Evolutionary conservation across 2,797 vertebrate species (phyloP), one percentile per base, ranked within the genome.

Genomic region (Tolypeutes matacus): DNA sequence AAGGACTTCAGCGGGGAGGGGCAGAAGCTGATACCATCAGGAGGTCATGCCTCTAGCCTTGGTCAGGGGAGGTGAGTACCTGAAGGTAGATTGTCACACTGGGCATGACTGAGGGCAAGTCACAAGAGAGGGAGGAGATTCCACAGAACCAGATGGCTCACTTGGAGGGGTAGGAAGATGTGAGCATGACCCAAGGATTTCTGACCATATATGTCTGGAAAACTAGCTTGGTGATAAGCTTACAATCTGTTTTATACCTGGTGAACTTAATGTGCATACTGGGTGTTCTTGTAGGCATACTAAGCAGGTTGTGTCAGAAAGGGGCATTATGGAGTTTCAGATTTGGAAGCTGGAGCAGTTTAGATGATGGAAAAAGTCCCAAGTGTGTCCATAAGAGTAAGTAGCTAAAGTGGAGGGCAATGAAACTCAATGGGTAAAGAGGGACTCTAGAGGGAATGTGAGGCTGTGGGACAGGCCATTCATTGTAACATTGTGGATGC

Each of bases 141-240:
- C 18, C 25, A 9, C 0, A 17, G 46, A 60, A 29, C 23, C 20
- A 60, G 3, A 36, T 7, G 25, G 7, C 11, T 29, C 53, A 31
- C 12, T 56, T 9, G 2, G 5, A 18, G 3, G 20, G 9, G 31
- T 67, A 67, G 2, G 1, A 46, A 29, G 25, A 39, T 31, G 11
- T 76, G 58, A n/a, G 2, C 5, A 10, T 88, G 34, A 46, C 39
- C 10, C 0, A 0, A 29, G 3, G 7, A 42, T 21, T 42, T 83
- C 7, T 20, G 75, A 39, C 23, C 17, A 77, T 51, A 9, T 53
- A 11, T 51, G 7, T 78, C 49, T 70, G 27, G 18, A 42, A 31
- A 39, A 27, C n/a, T 36, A 73, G 17, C 36, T 77, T 81, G 39
- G 2, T 21, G 7, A 25, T 20, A 9, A 60, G 15, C n/a, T 27